Conservation (phyloP, 2,888 invertebrate genomes). For the Aleiodes leptofemur region DNA sequence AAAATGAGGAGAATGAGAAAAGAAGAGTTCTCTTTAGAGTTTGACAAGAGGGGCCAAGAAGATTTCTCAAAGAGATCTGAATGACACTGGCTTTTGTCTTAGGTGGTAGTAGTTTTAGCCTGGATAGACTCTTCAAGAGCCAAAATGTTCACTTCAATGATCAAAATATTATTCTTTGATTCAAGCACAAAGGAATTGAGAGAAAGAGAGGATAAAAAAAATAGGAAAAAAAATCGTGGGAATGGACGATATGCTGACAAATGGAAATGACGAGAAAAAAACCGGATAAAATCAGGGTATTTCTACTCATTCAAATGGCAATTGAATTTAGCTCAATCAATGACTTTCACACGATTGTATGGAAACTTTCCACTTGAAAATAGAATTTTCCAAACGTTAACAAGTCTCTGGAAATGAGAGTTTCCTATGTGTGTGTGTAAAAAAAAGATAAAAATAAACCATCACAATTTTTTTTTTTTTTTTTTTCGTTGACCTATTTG, state of each 20-base stretch:
- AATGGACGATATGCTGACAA: background rate
- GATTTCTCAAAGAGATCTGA: background rate
- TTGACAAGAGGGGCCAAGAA: background rate
- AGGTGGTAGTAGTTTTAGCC: background rate
- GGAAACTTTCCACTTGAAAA: conserved; percentile 12
- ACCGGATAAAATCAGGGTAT: too few relatives aligned
- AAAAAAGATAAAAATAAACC: background rate
- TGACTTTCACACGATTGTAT: background rate
- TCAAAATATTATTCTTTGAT: background rate
- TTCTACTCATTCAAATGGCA: background rate
- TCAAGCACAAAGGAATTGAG: background rate
- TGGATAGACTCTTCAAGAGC: background rate
- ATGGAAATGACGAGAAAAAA: background rate
- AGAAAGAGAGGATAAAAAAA: background rate
- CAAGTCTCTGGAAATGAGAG: background rate
- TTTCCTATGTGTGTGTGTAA: background rate
- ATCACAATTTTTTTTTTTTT: conserved; percentile 3
- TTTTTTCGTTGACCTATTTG: background rate
- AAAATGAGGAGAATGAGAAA: background rate
- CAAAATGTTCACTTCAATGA: conserved; percentile 8
- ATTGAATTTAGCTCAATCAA: conserved; percentile 4
- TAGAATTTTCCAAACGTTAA: background rate
- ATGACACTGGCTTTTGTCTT: background rate
- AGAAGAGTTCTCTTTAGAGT: conserved; percentile 10
- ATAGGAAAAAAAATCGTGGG: background rate